A percentile compares a stretch with the other conserved stretches of the same genome.
phyloP scores from a whole-genome alignment of 1,140 invertebrate genomes.

The Argopecten irradians region DNA sequence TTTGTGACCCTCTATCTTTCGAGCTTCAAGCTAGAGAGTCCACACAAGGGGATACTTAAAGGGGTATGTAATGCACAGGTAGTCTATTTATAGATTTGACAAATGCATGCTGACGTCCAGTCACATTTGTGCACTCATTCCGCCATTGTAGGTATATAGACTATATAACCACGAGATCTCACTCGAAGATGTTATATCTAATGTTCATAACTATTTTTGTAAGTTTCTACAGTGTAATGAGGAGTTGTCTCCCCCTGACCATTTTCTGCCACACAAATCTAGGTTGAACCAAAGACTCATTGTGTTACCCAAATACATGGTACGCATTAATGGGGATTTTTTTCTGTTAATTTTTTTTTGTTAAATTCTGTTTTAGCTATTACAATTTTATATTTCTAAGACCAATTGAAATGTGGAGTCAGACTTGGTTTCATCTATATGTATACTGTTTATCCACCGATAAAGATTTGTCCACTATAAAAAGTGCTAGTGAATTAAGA shows the following conservation, averaged over 20 bases:
- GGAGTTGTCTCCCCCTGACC: neutral
- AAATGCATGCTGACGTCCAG: neutral
- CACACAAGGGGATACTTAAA: neutral
- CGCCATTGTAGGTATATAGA: neutral
- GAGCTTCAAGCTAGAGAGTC: neutral
- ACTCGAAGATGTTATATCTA: neutral
- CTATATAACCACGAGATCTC: neutral
- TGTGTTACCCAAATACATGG: neutral
- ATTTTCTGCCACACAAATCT: neutral
- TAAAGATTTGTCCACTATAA: too few relatives aligned
- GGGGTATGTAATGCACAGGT: neutral
- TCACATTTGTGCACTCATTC: slow-evolving; percentile 4
- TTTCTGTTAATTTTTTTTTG: neutral
- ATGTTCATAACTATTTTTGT: neutral
- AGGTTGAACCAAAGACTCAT: neutral
- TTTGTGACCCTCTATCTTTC: neutral
- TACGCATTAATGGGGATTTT: neutral
- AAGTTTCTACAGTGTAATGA: slow-evolving; percentile 6
- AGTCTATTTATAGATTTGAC: neutral
- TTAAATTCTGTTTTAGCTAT: neutral
- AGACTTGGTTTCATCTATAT: neutral
- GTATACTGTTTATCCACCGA: neutral
- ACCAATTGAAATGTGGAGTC: neutral
- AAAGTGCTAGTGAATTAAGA: neutral
- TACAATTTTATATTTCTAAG: neutral